Conservation (phyloP, 2,797 vertebrate species). For the Leptoclinus maculatus region DNA sequence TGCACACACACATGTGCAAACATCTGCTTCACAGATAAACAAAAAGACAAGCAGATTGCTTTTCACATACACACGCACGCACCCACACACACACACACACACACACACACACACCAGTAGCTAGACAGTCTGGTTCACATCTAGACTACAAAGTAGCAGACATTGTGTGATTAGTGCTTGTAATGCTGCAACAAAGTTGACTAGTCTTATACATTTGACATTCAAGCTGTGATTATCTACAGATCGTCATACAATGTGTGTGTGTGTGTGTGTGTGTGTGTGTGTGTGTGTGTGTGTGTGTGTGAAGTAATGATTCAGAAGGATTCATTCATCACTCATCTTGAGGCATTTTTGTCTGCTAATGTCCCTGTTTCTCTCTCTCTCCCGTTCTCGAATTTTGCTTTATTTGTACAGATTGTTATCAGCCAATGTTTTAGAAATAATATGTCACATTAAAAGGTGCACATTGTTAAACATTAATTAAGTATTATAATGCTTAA, state of each 20-base stretch:
- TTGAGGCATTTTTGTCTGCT: neutral
- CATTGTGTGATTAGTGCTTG: slow-evolving; percentile 21
- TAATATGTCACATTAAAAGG: neutral
- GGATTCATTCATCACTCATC: slow-evolving; percentile 6
- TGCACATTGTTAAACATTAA: neutral
- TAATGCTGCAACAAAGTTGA: slow-evolving; percentile 9
- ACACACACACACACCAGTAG: neutral
- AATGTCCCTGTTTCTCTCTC: neutral
- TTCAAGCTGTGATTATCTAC: slow-evolving; percentile 14
- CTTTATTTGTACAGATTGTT: neutral
- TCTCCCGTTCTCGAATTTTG: neutral
- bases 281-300: neutral
- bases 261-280: neutral
- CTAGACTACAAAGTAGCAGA: slow-evolving; percentile 40
- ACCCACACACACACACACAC: neutral
- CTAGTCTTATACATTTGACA: slow-evolving; percentile 4
- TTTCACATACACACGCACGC: neutral
- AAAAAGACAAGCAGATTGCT: slow-evolving; percentile 23
- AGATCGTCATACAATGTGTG: slow-evolving; percentile 14
- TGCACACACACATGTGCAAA: slow-evolving; percentile 6
- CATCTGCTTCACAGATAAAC: slow-evolving; percentile 23
- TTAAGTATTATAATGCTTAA: neutral
- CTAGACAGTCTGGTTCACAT: slow-evolving; percentile 30
- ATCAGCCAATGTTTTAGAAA: neutral
- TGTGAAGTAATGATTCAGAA: slow-evolving; percentile 11